Percentiles rank a stretch among this genome's conserved stretches.
Conservation (phyloP, 2,888 invertebrate species). For the Chymomyza caudatula region DNA sequence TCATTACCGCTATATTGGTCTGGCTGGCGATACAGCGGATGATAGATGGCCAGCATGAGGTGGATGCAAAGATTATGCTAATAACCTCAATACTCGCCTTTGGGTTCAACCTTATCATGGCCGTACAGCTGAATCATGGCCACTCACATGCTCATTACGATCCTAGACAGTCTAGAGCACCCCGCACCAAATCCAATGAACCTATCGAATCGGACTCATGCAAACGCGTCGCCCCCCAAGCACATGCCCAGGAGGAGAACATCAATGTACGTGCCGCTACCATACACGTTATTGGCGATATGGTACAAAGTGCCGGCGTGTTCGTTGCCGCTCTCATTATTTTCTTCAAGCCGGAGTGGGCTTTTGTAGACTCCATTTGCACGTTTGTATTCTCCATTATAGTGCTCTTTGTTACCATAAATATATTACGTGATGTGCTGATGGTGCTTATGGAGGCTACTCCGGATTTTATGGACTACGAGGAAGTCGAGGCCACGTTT, state of each 20-base stretch:
- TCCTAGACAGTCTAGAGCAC: too few species aligned
- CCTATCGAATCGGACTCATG: too few species aligned
- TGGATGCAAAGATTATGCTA: conserved; percentile 91
- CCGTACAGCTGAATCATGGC: conserved; percentile 36
- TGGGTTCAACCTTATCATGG: conserved; percentile 88
- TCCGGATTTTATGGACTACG: conserved; percentile 55
- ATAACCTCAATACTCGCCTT: conserved; percentile 96
- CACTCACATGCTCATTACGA: conserved; percentile 32
- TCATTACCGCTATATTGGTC: conserved; percentile 95
- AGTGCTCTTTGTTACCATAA: conserved; percentile 43
- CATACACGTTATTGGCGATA: conserved; percentile 59
- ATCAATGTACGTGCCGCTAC: conserved; percentile 58
- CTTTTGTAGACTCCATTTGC: conserved; percentile 55
- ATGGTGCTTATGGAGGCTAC: conserved; percentile 63
- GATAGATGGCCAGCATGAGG: conserved; percentile 87
- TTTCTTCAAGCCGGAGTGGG: conserved; percentile 51
- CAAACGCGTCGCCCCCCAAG: conserved; percentile 13
- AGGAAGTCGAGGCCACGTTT: conserved; percentile 46
- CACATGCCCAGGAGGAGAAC: conserved; percentile 26
- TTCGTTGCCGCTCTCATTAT: conserved; percentile 55
- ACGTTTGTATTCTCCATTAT: conserved; percentile 57
- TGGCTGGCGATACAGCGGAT: conserved; percentile 93
- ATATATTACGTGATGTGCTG: conserved; percentile 52
- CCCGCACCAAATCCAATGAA: too few species aligned
- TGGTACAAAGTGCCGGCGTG: conserved; percentile 56